These are phyloP conservation scores for Pelosia muscerda DNA, from an alignment of 2,888 invertebrate species.

Conservation along the genomic window DNA sequence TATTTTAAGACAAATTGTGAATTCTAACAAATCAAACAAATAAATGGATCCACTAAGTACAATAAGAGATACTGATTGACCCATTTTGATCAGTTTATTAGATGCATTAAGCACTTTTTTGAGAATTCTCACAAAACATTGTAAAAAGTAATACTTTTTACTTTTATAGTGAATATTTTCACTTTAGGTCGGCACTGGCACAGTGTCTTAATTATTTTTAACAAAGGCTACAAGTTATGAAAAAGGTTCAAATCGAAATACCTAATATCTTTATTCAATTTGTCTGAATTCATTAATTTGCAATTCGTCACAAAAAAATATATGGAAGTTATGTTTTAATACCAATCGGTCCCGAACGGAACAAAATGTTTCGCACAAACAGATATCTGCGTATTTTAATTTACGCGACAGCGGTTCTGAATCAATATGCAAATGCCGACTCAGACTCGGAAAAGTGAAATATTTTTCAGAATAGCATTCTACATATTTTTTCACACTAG, in stretches of 20 bases:
- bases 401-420: slow-evolving; percentile 31
- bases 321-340: slow-evolving; percentile 6
- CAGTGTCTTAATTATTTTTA: background rate
- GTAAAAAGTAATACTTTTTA: too few species aligned
- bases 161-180: too few species aligned
- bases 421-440: slow-evolving; percentile 46
- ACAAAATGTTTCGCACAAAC: slow-evolving; percentile 13
- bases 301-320: background rate
- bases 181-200: too few species aligned
- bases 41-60: too few species aligned
- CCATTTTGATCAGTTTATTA: too few species aligned
- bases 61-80: too few species aligned
- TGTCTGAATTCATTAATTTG: background rate
- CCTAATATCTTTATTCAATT: slow-evolving; percentile 4
- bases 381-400: slow-evolving; percentile 40
- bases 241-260: background rate
- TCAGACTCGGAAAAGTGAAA: slow-evolving; percentile 28
- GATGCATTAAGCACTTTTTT: too few species aligned
- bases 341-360: background rate
- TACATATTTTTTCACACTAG: background rate
- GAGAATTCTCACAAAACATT: too few species aligned
- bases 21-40: too few species aligned
- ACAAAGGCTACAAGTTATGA: background rate
- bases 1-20: too few species aligned
- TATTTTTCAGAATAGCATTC: slow-evolving; percentile 21